These are phyloP conservation scores for Naja naja DNA, from an alignment of 2,113 vertebrate species.

Conservation along the genomic window DNA sequence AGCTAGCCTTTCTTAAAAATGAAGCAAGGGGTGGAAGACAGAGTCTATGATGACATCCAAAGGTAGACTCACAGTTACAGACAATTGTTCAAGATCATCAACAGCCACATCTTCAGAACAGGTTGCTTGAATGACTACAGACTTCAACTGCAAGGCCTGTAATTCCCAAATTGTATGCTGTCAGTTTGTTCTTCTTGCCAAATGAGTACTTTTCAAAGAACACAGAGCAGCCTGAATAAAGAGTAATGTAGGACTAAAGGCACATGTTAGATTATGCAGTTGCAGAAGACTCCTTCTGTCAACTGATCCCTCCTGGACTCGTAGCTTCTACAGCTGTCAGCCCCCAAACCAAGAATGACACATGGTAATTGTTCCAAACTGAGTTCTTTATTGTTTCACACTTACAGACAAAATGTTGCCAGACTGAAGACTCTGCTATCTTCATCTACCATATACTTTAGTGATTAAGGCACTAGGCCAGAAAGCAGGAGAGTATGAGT, in stretches of 20 bases:
- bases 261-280: no score
- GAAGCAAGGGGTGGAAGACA: neutral
- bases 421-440: neutral
- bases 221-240: neutral
- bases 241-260: neutral
- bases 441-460: neutral
- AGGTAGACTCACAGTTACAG: slow-evolving; percentile 12
- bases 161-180: neutral
- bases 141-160: neutral
- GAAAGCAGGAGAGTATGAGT: neutral
- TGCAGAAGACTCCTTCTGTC: neutral
- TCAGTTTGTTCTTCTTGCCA: neutral
- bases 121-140: slow-evolving; percentile 34
- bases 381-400: neutral
- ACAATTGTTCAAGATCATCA: slow-evolving; percentile 42
- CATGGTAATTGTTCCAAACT: neutral
- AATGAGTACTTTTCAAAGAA: neutral
- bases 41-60: slow-evolving; percentile 2
- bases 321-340: neutral
- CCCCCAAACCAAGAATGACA: neutral
- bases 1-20: slow-evolving; percentile 13
- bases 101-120: slow-evolving; percentile 29
- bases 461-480: neutral
- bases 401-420: neutral
- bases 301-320: neutral